Percentiles rank a stretch among this genome's conserved stretches.
These are phyloP conservation scores for Camponotus vicinus DNA, from an alignment of 1,140 invertebrate genomes.

Conservation along the genomic window DNA sequence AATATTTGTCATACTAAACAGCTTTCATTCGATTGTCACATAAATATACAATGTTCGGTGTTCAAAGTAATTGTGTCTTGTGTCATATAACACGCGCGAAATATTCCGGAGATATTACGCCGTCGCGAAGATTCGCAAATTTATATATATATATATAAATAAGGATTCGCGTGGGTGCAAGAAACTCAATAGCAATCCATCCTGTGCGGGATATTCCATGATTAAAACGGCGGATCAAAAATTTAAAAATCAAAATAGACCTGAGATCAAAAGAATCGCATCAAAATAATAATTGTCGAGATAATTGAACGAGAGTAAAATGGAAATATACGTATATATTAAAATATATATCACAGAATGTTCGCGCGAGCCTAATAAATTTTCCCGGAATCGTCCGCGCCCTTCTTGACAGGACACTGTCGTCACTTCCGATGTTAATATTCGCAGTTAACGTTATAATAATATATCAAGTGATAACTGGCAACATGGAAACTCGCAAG, in stretches of 20 bases:
- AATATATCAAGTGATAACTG: constrained; percentile 64
- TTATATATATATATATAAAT: no score
- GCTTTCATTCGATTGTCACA: constrained; percentile 58
- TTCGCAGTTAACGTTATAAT: constrained; percentile 62
- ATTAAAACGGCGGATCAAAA: constrained; percentile 42
- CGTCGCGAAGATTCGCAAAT: constrained; percentile 47
- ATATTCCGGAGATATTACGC: constrained; percentile 59
- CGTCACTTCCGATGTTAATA: constrained; percentile 58
- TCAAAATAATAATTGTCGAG: constrained; percentile 35
- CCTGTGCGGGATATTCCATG: neutral
- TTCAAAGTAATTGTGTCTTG: constrained; percentile 71
- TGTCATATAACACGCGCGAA: constrained; percentile 56
- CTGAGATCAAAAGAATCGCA: constrained; percentile 31
- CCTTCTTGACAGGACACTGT: constrained; percentile 51
- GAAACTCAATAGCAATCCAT: constrained; percentile 5
- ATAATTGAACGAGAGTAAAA: neutral
- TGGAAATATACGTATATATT: neutral
- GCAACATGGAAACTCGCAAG: constrained; percentile 69
- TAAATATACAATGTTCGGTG: constrained; percentile 74
- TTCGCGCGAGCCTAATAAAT: constrained; percentile 59
- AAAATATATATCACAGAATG: constrained; percentile 44
- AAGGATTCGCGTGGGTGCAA: neutral
- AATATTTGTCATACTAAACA: constrained; percentile 70
- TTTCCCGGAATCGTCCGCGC: constrained; percentile 54
- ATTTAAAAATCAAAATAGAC: constrained; percentile 39